phyloP scores from a whole-genome alignment of 2,888 invertebrate genomes.

The Standfussiana lucernea region DNA sequence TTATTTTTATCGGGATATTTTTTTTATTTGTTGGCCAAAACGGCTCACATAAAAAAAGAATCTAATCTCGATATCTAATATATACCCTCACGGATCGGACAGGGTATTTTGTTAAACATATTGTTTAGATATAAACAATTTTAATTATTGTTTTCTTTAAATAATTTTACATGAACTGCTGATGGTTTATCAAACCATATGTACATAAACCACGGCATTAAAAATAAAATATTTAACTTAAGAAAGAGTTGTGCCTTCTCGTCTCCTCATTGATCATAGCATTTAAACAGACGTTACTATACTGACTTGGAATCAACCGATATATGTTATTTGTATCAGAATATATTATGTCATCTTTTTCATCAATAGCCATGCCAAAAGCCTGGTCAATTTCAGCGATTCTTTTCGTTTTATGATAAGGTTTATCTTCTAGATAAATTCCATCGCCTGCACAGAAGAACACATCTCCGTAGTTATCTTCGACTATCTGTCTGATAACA shows the following conservation, averaged over 20 bases:
- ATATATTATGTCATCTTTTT: conserved; percentile 79
- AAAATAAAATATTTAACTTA: background rate
- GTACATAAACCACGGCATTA: background rate
- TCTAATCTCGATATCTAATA: no score
- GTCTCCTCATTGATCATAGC: conserved; percentile 59
- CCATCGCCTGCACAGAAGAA: conserved; percentile 81
- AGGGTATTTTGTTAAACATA: no score
- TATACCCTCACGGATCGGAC: no score
- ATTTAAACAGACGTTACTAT: conserved; percentile 70
- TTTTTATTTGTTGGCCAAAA: no score
- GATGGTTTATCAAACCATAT: background rate
- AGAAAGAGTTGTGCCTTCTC: background rate
- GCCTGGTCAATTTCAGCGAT: conserved; percentile 77
- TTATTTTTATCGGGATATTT: no score
- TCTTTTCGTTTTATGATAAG: conserved; percentile 74
- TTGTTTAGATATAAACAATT: no score
- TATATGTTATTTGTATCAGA: conserved; percentile 80
- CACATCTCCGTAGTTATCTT: conserved; percentile 83
- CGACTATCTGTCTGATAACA: conserved; percentile 78
- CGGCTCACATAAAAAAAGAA: no score
- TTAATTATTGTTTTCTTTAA: background rate
- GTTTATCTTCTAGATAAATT: conserved; percentile 82
- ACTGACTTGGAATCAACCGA: conserved; percentile 75
- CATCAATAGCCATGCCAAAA: conserved; percentile 83
- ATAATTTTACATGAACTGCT: background rate